These are phyloP conservation scores for Macrotis lagotis DNA, from an alignment of 2,113 vertebrate species.

Conservation along the genomic window DNA sequence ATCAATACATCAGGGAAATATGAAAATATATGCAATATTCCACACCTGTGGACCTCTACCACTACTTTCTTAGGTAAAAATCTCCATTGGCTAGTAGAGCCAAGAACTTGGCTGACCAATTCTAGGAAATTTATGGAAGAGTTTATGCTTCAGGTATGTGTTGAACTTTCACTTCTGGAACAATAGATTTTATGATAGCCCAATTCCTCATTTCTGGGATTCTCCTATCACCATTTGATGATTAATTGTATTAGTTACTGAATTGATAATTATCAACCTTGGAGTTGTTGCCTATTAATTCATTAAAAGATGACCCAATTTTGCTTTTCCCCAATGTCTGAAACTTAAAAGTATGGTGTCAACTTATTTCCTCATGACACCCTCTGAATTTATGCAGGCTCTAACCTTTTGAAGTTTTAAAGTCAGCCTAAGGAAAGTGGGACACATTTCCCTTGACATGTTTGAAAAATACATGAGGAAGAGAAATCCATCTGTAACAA, in stretches of 20 bases:
- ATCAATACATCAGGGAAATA: not conserved
- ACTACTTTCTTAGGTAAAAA: not conserved
- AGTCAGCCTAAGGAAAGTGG: slow-evolving; percentile 68
- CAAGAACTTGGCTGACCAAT: not conserved
- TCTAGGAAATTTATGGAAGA: not conserved
- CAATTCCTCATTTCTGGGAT: not conserved
- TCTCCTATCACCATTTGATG: not conserved
- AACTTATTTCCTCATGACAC: slow-evolving; percentile 69
- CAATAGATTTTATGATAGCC: not conserved
- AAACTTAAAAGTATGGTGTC: slow-evolving; percentile 57
- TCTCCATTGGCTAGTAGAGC: not conserved
- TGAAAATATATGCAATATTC: not conserved
- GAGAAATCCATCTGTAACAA: slow-evolving; percentile 46
- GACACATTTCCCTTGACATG: slow-evolving; percentile 67
- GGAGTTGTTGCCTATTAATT: slow-evolving; percentile 26
- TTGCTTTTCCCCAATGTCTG: slow-evolving; percentile 57
- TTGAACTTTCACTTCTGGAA: not conserved
- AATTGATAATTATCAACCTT: not conserved
- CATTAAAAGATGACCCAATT: slow-evolving; percentile 69
- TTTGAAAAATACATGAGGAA: slow-evolving; percentile 57
- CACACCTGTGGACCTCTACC: not conserved
- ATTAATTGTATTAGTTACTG: too few relatives aligned
- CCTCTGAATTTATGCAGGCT: slow-evolving; percentile 63
- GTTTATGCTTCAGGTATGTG: not conserved
- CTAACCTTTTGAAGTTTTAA: slow-evolving; percentile 64